Conservation (phyloP, 2,113 vertebrate species). For the Ameiurus melas region DNA sequence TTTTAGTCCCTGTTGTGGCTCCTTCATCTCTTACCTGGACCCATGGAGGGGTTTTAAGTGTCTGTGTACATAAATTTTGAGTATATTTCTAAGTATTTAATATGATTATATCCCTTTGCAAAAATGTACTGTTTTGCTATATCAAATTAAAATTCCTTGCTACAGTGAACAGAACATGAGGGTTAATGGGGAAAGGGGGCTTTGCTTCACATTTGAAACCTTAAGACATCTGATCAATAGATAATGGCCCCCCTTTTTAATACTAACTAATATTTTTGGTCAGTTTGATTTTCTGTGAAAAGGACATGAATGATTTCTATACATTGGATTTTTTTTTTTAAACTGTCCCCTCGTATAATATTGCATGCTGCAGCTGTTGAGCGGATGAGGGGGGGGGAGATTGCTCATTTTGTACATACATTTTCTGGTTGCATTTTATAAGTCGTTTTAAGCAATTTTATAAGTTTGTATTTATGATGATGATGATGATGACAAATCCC, state of each 20-base stretch:
- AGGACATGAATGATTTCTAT: constrained; percentile 4
- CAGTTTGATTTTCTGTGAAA: constrained; percentile 24
- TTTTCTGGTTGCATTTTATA: constrained; percentile 54
- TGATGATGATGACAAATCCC: constrained; percentile 51
- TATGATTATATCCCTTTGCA: neutral
- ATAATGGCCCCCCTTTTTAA: constrained; percentile 8
- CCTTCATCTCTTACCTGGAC: neutral
- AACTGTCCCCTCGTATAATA: constrained; percentile 51
- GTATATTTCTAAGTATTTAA: neutral
- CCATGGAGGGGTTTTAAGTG: neutral
- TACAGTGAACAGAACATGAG: constrained; percentile 5
- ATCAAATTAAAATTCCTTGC: neutral
- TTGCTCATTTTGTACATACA: constrained; percentile 72
- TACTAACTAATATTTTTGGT: constrained; percentile 6
- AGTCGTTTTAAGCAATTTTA: constrained; percentile 67
- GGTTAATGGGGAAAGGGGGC: neutral
- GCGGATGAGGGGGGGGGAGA: neutral
- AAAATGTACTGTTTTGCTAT: neutral
- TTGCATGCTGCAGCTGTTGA: constrained; percentile 71
- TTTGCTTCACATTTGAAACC: neutral
- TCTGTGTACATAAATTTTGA: neutral
- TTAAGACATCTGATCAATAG: constrained; percentile 5
- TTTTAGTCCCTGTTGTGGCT: neutral
- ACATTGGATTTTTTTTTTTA: constrained; percentile 28
- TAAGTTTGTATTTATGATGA: constrained; percentile 70